Conservation (phyloP, 2,797 vertebrate genomes). For the Microhierax caerulescens region DNA sequence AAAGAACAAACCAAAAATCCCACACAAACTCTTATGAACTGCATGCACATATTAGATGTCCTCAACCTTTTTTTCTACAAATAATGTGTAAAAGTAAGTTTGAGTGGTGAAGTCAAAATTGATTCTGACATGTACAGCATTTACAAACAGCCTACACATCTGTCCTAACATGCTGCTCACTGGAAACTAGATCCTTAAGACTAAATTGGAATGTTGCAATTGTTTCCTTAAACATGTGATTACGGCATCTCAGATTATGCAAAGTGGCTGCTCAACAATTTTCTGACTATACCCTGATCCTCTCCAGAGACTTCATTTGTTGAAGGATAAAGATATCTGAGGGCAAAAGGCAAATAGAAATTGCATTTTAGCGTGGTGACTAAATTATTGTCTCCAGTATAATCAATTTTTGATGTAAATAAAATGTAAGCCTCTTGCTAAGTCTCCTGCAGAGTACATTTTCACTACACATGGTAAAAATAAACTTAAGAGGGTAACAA, state of each 20-base stretch:
- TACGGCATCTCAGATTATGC: background rate
- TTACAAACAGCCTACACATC: conserved; percentile 22
- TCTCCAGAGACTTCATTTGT: background rate
- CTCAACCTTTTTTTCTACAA: background rate
- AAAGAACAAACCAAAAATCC: background rate
- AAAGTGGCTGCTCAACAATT: background rate
- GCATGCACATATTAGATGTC: background rate
- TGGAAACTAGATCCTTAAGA: conserved; percentile 10
- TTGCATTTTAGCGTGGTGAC: background rate
- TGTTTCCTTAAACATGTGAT: background rate
- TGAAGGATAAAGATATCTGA: background rate
- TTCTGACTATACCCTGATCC: background rate
- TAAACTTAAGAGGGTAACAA: conserved; percentile 31
- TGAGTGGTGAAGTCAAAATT: background rate
- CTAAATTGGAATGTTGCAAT: conserved; percentile 28
- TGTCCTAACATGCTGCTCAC: conserved; percentile 2
- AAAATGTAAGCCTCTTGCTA: conserved; percentile 1
- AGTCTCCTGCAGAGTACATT: background rate
- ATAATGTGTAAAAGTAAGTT: background rate
- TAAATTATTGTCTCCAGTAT: background rate
- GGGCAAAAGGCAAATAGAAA: conserved; percentile 4
- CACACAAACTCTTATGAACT: background rate
- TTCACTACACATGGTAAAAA: conserved; percentile 31
- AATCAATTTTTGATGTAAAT: conserved; percentile 23
- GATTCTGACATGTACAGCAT: background rate